Base-by-base conservation (phyloP, 2,113 vertebrate species). In the Xiphophorus maculatus region DNA sequence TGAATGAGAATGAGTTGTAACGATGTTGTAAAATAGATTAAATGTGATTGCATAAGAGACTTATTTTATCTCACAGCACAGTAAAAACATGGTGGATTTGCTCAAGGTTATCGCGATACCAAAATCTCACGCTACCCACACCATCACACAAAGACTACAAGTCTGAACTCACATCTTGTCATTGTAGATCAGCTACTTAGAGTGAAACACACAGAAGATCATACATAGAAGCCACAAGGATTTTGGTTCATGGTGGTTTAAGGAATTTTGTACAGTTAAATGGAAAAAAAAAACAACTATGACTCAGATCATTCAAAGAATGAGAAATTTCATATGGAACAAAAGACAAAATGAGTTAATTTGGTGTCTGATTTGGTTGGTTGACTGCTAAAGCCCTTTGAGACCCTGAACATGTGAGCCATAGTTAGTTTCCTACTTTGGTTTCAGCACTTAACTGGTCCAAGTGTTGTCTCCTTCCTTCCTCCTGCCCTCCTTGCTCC, bases 401-500 rank as follows among this genome's bases (percentile, higher is more conserved):
- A 33, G 35, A 35, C 48, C 32, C n/a, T 76, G 42, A 61, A 69
- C 40, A 25, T 25, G 69, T 61, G 67, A 77, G 73, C 72, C 71
- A 29, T 72, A 54, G 81, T 84, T 87, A 67, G 70, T 89, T 84
- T 84, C 74, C 82, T 81, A 75, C 71, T 81, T 79, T 77, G 63
- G 48, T 80, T 68, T 62, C 69, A 84, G 78, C 61, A 65, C 69
- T 74, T 90, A 89, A 89, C 84, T 72, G 78, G 75, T 83, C 72
- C 65, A 35, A 81, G 88, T 90, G 72, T 87, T 92, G 76, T 90
- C 66, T 88, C 87, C 83, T 74, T 84, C 80, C 91, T 78, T 84
- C 86, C 84, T 85, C 78, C 89, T 80, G 74, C 83, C 87, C 83
- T 90, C 86, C 84, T 86, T 92, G 85, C 87, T 89, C 90, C 93